These are phyloP conservation scores for Megalonaias nervosa DNA, from an alignment of 1,140 invertebrate genomes.

Conservation along the genomic window DNA sequence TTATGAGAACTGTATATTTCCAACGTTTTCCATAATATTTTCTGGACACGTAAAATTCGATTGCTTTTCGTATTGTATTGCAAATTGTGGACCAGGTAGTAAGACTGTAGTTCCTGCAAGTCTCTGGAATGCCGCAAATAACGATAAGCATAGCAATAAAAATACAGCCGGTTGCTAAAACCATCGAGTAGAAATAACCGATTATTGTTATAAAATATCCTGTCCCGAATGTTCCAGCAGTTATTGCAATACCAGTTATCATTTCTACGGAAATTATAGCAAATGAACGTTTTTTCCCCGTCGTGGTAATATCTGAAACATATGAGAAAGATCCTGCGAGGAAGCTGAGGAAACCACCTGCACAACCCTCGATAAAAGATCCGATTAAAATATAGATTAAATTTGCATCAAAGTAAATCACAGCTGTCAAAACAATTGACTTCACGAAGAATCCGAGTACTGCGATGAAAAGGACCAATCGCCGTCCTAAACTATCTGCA, in stretches of 20 bases:
- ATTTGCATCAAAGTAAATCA: constrained; percentile 16
- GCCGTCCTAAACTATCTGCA: constrained; percentile 16
- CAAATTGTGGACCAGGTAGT: neutral
- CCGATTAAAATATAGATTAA: constrained; percentile 15
- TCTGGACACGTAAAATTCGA: constrained; percentile 3
- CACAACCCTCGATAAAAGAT: constrained; percentile 1
- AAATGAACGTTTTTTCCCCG: constrained; percentile 12
- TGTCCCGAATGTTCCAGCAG: neutral
- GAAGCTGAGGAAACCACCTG: constrained; percentile 2
- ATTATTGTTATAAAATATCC: constrained; percentile 19
- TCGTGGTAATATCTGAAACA: constrained; percentile 21
- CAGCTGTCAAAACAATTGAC: neutral
- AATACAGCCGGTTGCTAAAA: neutral
- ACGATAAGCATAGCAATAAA: constrained; percentile 10
- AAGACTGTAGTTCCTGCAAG: neutral
- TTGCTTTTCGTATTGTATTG: neutral
- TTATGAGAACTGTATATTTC: constrained; percentile 10
- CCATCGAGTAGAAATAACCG: constrained; percentile 3
- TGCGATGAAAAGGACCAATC: constrained; percentile 6
- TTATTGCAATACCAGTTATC: neutral
- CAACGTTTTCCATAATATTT: neutral
- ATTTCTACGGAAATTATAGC: constrained; percentile 7
- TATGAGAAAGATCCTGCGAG: constrained; percentile 9
- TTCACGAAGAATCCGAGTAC: neutral
- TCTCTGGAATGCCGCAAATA: constrained; percentile 17